Percentiles rank a stretch among this genome's conserved stretches.
These are phyloP conservation scores for Catharus minimus DNA, from an alignment of 2,113 vertebrate species.

Conservation along the genomic window DNA sequence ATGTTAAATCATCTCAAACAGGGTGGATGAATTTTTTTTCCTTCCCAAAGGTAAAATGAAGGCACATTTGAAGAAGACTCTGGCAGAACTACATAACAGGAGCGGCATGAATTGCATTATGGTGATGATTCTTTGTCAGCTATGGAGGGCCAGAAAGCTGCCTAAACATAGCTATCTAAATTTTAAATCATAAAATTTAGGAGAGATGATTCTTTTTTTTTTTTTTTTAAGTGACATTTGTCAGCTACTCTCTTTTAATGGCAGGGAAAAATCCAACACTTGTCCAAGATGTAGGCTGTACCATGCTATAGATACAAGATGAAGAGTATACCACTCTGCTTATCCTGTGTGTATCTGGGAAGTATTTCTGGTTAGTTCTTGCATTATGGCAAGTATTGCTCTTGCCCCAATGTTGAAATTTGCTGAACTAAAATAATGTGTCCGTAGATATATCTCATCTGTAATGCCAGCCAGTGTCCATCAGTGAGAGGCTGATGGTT, in stretches of 20 bases:
- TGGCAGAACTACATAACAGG: background rate
- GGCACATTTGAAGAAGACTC: background rate
- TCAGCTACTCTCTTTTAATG: background rate
- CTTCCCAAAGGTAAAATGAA: background rate
- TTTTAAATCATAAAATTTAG: background rate
- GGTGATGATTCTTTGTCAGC: background rate
- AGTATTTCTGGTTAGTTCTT: background rate
- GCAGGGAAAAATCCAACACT: background rate
- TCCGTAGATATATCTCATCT: background rate
- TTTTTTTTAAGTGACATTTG: background rate
- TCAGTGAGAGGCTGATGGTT: background rate
- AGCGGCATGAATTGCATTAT: background rate
- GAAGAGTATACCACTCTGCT: background rate
- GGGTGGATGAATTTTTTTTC: background rate
- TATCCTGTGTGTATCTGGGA: background rate
- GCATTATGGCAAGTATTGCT: background rate
- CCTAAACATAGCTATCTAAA: background rate
- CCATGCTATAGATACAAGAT: background rate
- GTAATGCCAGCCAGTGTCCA: background rate
- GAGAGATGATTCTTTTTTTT: background rate
- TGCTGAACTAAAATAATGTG: background rate
- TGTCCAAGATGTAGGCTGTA: background rate
- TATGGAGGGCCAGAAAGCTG: background rate
- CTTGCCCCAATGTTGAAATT: background rate
- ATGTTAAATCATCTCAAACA: background rate